phyloP scores from a whole-genome alignment of 1,140 invertebrate species.

The Drosophila nebulosa region DNA sequence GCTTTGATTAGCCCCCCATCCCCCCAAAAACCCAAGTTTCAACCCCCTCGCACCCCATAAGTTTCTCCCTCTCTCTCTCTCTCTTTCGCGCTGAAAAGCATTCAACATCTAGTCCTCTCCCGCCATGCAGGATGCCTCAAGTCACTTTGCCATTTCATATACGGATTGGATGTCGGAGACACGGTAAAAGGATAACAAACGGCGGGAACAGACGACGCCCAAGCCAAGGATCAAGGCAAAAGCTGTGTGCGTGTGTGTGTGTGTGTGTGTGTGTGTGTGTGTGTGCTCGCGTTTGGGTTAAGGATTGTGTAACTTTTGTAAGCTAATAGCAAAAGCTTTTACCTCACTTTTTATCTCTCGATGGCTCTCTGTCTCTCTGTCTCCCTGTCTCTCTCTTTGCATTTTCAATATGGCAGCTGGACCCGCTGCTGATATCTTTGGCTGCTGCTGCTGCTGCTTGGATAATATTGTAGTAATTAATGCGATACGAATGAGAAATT shows the following conservation, averaged over 20 bases:
- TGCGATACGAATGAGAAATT: constrained; percentile 78
- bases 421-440: constrained; percentile 8
- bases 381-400: not conserved
- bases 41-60: not conserved
- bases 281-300: constrained; percentile 6
- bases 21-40: not conserved
- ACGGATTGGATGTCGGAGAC: constrained; percentile 66
- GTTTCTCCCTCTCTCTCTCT: not conserved
- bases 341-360: constrained; percentile 6
- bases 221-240: constrained; percentile 24
- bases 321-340: constrained; percentile 34
- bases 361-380: not conserved
- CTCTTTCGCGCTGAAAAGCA: not conserved
- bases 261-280: not conserved
- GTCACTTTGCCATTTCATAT: constrained; percentile 56
- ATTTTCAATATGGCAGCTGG: constrained; percentile 69
- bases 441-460: constrained; percentile 20
- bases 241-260: too few species aligned
- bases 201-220: constrained; percentile 21
- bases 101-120: not conserved
- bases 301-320: constrained; percentile 49
- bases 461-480: constrained; percentile 79
- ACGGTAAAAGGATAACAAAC: constrained; percentile 39
- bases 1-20: not conserved
- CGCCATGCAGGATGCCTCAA: constrained; percentile 62